Percentiles rank a stretch among this genome's conserved stretches.
These are phyloP conservation scores for Nephrotoma flavescens DNA, from an alignment of 2,888 invertebrate species.

Conservation along the genomic window DNA sequence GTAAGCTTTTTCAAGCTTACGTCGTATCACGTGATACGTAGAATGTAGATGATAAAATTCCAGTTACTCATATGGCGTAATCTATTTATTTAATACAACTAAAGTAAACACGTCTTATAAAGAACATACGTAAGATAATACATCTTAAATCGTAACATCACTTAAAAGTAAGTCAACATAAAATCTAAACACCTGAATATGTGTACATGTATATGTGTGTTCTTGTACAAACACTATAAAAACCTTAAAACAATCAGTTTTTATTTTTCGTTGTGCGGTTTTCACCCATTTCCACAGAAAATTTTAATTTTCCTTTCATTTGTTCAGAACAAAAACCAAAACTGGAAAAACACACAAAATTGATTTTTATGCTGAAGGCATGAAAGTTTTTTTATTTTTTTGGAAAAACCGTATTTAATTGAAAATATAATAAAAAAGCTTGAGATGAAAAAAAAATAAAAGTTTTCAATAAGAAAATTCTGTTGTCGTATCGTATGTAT, in stretches of 20 bases:
- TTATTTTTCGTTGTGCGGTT: neutral
- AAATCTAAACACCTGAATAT: neutral
- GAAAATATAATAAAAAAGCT: neutral
- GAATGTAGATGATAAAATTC: neutral
- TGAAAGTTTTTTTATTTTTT: neutral
- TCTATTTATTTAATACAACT: neutral
- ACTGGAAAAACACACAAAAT: neutral
- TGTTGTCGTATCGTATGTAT: neutral
- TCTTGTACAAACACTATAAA: neutral
- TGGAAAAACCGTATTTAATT: neutral
- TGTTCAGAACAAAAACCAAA: neutral
- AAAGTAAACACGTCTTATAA: neutral
- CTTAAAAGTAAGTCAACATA: neutral
- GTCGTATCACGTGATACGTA: too few species aligned
- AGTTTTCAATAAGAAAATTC: neutral
- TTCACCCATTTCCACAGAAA: neutral
- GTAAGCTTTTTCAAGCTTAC: too few species aligned
- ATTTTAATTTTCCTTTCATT: neutral
- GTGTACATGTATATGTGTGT: neutral
- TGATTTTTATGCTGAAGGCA: neutral
- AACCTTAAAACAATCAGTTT: neutral
- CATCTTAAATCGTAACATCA: neutral
- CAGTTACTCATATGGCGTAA: neutral
- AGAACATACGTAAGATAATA: neutral
- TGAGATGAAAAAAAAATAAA: neutral